Base-by-base conservation (phyloP, 1,140 invertebrate species). In the Cotesia chilonis region DNA sequence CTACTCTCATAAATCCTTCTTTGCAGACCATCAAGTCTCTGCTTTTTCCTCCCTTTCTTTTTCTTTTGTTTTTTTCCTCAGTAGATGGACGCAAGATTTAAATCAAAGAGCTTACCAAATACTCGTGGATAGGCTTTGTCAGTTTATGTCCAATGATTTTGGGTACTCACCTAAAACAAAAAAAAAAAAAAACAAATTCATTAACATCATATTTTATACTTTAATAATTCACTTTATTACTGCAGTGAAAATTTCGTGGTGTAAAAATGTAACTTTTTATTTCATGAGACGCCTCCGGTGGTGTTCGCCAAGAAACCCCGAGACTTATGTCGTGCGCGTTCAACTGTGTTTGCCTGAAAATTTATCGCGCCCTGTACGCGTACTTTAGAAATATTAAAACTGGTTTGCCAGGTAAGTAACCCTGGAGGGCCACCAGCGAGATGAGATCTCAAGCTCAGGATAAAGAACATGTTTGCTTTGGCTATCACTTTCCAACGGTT, bases 81-180 rank as follows among this genome's bases (percentile, higher is more conserved):
- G 12, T 5, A 20, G 7, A 41, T 67, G 3, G n/a, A 28, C 6
- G 52, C 14, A 7, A 20, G 55, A 68, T 59, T 59, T 35, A 60
- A 59, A 59, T 68, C 55, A 17, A 14, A 59, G 36, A 28, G 54
- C 71, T 72, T 61, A 72, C 71, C 71, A 7, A 59, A 59, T 36
- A 67, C 37, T 68, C 28, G 36, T n/a, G 47, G 37, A 71, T 55
- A 37, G 35, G 52, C 72, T 59, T 69, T 36, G 63, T 38, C 37
- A 41, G 60, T 70, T 41, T 36, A 28, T 41, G 14, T 20, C 52
- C 70, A 12, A 12, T 57, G 37, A 52, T 41, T 66, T 38, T 3
- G 4, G 5, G 55, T 76, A 83, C 81, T 83, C 80, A 81, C 81
- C 81, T 83, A 78, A 61, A 83, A 83, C 80, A 80, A n/a, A 79